phyloP scores from a whole-genome alignment of 2,113 vertebrate species.

The Xiphophorus couchianus region DNA sequence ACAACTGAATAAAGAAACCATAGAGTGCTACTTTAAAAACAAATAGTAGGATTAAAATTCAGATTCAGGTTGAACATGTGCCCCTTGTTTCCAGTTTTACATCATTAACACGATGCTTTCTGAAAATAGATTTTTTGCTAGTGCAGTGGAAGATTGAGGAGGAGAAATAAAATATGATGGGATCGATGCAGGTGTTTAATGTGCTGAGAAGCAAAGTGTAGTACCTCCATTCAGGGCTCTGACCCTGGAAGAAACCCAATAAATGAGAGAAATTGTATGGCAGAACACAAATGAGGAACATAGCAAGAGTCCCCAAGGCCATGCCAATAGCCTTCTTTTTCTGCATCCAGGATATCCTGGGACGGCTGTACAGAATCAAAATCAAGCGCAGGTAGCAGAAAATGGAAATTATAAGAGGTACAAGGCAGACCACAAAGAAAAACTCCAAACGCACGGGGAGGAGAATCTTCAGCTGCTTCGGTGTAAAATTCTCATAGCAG shows the following conservation, averaged over 20 bases:
- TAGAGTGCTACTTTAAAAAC: not conserved
- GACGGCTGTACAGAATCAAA: slow-evolving; percentile 58
- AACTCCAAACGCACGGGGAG: slow-evolving; percentile 78
- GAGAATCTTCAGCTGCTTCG: slow-evolving; percentile 69
- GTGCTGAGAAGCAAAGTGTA: slow-evolving; percentile 78
- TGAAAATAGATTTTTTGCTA: slow-evolving; percentile 45
- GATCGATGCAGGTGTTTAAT: slow-evolving; percentile 84
- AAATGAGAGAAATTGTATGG: slow-evolving; percentile 83
- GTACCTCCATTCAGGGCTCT: slow-evolving; percentile 75
- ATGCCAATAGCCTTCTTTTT: slow-evolving; percentile 80
- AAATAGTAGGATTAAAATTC: not conserved
- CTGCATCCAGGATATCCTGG: slow-evolving; percentile 57
- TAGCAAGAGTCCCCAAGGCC: slow-evolving; percentile 75
- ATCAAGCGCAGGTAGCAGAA: slow-evolving; percentile 76
- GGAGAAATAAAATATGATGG: slow-evolving; percentile 78
- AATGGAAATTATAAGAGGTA: slow-evolving; percentile 72
- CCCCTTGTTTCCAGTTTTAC: rapidly evolving
- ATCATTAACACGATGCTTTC: not conserved
- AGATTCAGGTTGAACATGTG: not conserved
- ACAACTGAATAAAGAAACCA: too few species aligned
- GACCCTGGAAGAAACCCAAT: slow-evolving; percentile 68
- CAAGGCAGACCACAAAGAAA: slow-evolving; percentile 77
- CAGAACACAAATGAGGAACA: slow-evolving; percentile 82
- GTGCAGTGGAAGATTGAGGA: slow-evolving; percentile 60
- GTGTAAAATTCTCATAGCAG: slow-evolving; percentile 79